Conservation (phyloP, 1,140 invertebrate genomes). For the Drosophila simulans region DNA sequence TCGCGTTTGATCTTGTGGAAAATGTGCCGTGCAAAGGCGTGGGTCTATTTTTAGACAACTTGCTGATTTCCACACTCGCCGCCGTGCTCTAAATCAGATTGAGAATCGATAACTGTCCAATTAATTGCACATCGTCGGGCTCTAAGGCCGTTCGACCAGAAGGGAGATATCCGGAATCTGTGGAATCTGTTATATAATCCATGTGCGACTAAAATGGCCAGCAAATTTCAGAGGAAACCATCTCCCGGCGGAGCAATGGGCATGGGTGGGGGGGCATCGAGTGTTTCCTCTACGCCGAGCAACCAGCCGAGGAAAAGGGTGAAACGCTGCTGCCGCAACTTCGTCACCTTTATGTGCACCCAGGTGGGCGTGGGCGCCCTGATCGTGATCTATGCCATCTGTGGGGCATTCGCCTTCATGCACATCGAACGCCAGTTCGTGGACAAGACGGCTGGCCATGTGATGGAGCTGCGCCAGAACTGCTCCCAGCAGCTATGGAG, state of each 20-base stretch:
- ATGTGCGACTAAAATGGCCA: conserved; percentile 48
- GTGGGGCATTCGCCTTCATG: conserved; percentile 97
- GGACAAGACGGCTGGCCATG: conserved; percentile 85
- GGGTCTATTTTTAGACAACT: conserved; percentile 47
- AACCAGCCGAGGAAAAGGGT: conserved; percentile 88
- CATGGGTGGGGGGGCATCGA: conserved; percentile 35
- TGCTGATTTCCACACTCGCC: conserved; percentile 40
- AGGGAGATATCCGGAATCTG: conserved; percentile 6
- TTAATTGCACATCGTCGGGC: conserved; percentile 34
- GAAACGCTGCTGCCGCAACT: conserved; percentile 91
- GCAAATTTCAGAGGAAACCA: conserved; percentile 70
- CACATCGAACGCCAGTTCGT: conserved; percentile 92
- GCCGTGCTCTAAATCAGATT: conserved; percentile 27
- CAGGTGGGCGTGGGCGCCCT: conserved; percentile 97
- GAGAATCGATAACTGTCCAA: conserved; percentile 37
- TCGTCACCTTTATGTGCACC: conserved; percentile 96
- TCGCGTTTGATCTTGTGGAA: conserved; percentile 29
- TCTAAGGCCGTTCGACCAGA: conserved; percentile 5
- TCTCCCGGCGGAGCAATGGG: conserved; percentile 37
- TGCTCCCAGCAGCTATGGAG: conserved; percentile 90
- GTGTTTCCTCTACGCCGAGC: conserved; percentile 87
- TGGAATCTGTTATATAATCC: conserved; percentile 40
- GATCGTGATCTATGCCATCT: conserved; percentile 96
- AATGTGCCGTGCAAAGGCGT: conserved; percentile 47
- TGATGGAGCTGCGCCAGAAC: conserved; percentile 85